These are phyloP conservation scores for Phasianus colchicus DNA, from an alignment of 2,113 vertebrate genomes.

Conservation along the genomic window DNA sequence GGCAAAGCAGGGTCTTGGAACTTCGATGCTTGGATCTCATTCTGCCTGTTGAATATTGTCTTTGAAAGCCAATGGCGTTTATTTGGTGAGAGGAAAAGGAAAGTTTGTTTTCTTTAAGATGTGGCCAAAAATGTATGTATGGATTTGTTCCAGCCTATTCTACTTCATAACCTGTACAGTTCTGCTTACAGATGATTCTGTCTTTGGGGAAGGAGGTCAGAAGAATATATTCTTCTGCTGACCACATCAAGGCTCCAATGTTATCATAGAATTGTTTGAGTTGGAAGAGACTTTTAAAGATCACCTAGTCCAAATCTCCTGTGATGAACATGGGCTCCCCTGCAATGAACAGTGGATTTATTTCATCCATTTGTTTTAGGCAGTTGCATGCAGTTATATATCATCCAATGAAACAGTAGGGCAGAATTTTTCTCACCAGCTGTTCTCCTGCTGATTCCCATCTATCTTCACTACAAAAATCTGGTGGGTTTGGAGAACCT, in stretches of 20 bases:
- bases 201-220: not conserved
- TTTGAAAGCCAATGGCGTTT: not conserved
- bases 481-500: not conserved
- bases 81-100: not conserved
- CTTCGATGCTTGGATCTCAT: not conserved
- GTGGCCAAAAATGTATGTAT: not conserved
- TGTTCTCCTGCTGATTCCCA: not conserved
- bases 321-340: too few relatives aligned
- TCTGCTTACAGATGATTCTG: not conserved
- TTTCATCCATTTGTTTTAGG: not conserved
- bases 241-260: not conserved
- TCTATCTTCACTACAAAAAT: not conserved
- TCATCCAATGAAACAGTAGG: not conserved
- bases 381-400: not conserved
- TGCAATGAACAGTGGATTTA: too few relatives aligned
- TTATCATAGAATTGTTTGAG: too few relatives aligned
- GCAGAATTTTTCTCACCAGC: not conserved
- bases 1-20: not conserved
- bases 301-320: too few relatives aligned
- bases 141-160: not conserved
- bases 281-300: too few relatives aligned
- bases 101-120: not conserved
- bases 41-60: not conserved
- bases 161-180: not conserved
- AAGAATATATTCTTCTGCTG: not conserved